Base-by-base conservation (phyloP, 2,797 vertebrate species). In the Oceanodroma leucorhoa region DNA sequence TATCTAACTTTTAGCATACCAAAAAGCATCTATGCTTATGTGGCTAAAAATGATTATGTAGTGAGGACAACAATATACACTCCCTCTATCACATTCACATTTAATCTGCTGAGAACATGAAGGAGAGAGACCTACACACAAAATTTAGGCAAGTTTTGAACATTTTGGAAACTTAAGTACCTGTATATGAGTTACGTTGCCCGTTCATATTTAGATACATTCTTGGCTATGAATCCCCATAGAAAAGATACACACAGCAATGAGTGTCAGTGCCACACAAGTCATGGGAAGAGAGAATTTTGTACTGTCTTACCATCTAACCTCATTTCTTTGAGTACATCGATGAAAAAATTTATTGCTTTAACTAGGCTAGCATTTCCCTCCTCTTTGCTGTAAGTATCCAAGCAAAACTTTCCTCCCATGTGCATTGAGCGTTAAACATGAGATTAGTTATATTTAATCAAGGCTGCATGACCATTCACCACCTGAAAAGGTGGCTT, bases 41-140 rank as follows among this genome's bases (percentile, higher is more conserved):
- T 5, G 4, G 7, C 20, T 55, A 15, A 73, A 84, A 82, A n/a
- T 11, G 0, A 12, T 15, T 24, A 13, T 0, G 1, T 14, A 60
- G 16, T 2, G 8, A 85, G 29, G 66, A 27, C 3, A 45, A 29
- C 19, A 76, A 22, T 3, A 54, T 11, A 22, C 2, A 3, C 16
- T 34, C 69, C 23, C 10, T 71, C 24, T 75, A 11, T 10, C 18
- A 30, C 7, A 23, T 7, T 70, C 38, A 57, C 26, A 38, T 69
- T 81, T 41, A 30, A 78, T 51, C 41, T 75, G 18, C 46, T 55
- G 26, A 79, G 23, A 93, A 65, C 12, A 18, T 5, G 12, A 85
- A 62, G 20, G 30, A 61, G 38, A 30, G 8, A 30, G 5, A 48
- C 26, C 70, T 34, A 54, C 7, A 9, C 23, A 14, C 9, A 50